phyloP scores from a whole-genome alignment of 2,113 vertebrate genomes.

The Alethe diademata region DNA sequence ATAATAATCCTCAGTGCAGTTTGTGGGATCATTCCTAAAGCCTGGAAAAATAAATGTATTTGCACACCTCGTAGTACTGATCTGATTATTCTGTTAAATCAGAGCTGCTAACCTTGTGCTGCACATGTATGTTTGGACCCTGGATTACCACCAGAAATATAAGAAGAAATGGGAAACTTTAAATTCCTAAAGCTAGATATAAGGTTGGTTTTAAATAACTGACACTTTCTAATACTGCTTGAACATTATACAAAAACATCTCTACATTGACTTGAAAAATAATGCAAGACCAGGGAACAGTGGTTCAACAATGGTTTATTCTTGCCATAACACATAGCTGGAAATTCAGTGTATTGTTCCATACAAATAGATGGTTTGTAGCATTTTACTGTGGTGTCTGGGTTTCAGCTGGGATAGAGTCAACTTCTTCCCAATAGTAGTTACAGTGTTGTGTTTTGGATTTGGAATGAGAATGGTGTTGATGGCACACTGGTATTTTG shows the following conservation, averaged over 20 bases:
- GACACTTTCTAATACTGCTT: not conserved
- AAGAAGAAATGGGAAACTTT: not conserved
- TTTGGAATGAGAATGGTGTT: not conserved
- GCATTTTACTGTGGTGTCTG: not conserved
- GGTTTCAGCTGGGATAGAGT: not conserved
- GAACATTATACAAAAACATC: not conserved
- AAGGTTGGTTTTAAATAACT: not conserved
- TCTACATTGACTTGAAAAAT: not conserved
- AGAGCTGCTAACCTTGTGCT: not conserved
- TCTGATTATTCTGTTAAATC: not conserved
- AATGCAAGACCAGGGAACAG: not conserved
- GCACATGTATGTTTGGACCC: fast-evolving
- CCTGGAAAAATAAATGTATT: not conserved
- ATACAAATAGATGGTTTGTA: not conserved
- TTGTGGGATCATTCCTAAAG: not conserved
- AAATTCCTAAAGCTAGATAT: not conserved
- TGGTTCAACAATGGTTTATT: not conserved
- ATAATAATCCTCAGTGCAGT: not conserved
- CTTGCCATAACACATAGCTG: not conserved
- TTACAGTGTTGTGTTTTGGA: not conserved
- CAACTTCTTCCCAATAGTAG: not conserved
- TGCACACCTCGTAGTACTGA: not conserved
- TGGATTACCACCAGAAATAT: not conserved
- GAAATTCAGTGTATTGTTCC: not conserved
- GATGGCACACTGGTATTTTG: not conserved